Evolutionary conservation across 1,140 invertebrate genomes (phyloP).

Genomic region (Zaprionus davidi): DNA sequence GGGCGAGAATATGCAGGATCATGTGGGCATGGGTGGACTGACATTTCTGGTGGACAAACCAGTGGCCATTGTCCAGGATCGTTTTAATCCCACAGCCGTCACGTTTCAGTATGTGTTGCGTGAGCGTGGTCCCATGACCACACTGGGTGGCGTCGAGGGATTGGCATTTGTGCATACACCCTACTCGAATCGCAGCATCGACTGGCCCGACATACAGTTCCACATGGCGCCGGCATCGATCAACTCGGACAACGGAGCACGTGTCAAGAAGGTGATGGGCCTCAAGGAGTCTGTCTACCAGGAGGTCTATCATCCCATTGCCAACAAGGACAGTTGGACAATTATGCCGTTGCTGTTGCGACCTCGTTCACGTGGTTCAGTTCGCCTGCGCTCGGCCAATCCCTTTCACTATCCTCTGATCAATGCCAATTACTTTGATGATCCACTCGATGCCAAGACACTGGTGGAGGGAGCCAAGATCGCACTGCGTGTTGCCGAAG

Average conservation of each 20-base stretch:
- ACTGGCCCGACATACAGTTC: constrained; percentile 93
- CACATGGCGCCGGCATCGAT: constrained; percentile 94
- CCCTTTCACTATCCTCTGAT: constrained; percentile 94
- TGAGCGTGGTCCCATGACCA: constrained; percentile 93
- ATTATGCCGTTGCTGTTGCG: constrained; percentile 92
- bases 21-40: constrained; percentile 92
- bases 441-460: constrained; percentile 90
- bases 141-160: constrained; percentile 93
- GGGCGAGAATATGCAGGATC: constrained; percentile 92
- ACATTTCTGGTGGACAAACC: constrained; percentile 92
- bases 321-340: constrained; percentile 91
- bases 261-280: constrained; percentile 91
- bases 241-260: constrained; percentile 90
- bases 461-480: constrained; percentile 93
- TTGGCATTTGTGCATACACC: constrained; percentile 93
- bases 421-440: constrained; percentile 94
- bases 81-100: constrained; percentile 89
- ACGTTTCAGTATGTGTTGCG: constrained; percentile 92
- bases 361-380: constrained; percentile 91
- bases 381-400: constrained; percentile 90
- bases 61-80: constrained; percentile 90
- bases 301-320: constrained; percentile 90
- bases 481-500: constrained; percentile 89
- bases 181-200: constrained; percentile 89
- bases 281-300: constrained; percentile 93